Percentiles rank a stretch among this genome's conserved stretches.
These are phyloP conservation scores for Ceyx margarethae DNA, from an alignment of 2,113 vertebrate genomes.

Conservation along the genomic window DNA sequence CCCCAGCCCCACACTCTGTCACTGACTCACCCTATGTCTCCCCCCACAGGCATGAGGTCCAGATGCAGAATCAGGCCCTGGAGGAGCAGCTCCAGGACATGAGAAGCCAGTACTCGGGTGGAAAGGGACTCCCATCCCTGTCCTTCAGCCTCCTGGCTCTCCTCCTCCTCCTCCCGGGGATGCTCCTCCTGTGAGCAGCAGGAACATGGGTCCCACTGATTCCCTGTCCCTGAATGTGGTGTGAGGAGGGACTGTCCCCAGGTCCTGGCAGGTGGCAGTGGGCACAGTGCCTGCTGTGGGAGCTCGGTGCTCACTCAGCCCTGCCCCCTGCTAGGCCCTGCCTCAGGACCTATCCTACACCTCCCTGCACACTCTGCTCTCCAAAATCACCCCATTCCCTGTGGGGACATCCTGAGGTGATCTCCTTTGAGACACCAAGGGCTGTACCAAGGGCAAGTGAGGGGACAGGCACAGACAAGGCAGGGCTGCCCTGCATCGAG, in stretches of 20 bases:
- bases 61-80: not conserved
- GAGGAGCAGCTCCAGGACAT: not conserved
- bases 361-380: fast-evolving
- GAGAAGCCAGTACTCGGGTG: fast-evolving
- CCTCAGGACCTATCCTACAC: not conserved
- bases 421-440: not conserved
- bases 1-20: not conserved
- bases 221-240: fast-evolving
- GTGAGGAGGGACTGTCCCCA: not conserved
- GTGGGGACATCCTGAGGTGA: fast-evolving
- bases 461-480: fast-evolving
- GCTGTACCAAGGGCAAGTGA: not conserved
- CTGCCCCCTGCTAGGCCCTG: not conserved
- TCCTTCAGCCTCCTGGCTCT: not conserved
- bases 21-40: not conserved
- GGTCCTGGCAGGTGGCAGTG: not conserved
- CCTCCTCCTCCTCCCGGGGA: not conserved
- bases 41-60: not conserved
- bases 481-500: fast-evolving
- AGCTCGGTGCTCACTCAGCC: not conserved
- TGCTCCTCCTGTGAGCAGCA: not conserved
- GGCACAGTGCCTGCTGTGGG: not conserved
- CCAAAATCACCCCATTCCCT: too few relatives aligned
- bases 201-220: fast-evolving
- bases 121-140: fast-evolving